Evolutionary conservation across 2,113 vertebrate species (phyloP).

Genomic region (Archocentrus centrarchus): DNA sequence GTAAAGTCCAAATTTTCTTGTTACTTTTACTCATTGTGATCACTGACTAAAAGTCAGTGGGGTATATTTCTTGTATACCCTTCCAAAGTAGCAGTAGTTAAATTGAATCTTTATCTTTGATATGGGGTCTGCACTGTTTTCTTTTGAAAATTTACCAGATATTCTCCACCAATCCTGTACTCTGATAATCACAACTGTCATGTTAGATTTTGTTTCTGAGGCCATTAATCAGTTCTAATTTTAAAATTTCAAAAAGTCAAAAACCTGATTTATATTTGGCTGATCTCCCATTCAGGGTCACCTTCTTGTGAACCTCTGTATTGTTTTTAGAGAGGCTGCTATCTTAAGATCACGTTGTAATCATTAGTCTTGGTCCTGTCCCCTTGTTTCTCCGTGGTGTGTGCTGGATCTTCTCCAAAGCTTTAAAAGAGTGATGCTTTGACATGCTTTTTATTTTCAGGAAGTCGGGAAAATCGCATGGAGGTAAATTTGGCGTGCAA

Average conservation of each 20-base stretch:
- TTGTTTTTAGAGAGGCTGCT: background rate
- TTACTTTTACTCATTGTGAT: background rate
- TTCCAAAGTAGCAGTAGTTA: background rate
- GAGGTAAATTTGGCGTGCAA: conserved; percentile 1
- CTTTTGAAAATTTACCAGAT: background rate
- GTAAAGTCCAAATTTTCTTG: background rate
- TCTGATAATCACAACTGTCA: too few relatives aligned
- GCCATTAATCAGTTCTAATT: background rate
- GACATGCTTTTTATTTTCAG: background rate
- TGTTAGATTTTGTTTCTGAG: background rate
- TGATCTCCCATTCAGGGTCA: background rate
- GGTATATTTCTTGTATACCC: too few relatives aligned
- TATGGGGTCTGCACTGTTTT: background rate
- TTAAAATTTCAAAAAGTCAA: background rate
- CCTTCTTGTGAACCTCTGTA: background rate
- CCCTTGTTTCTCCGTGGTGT: background rate
- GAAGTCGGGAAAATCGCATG: background rate
- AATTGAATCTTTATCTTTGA: background rate
- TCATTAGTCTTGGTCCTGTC: background rate
- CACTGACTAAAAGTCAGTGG: too few relatives aligned
- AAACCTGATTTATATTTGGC: background rate
- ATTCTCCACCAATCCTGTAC: background rate
- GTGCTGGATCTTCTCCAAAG: background rate
- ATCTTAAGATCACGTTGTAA: background rate
- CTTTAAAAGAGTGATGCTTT: background rate